These are phyloP conservation scores for Nomada ferruginata DNA, from an alignment of 2,888 invertebrate genomes.

Conservation along the genomic window DNA sequence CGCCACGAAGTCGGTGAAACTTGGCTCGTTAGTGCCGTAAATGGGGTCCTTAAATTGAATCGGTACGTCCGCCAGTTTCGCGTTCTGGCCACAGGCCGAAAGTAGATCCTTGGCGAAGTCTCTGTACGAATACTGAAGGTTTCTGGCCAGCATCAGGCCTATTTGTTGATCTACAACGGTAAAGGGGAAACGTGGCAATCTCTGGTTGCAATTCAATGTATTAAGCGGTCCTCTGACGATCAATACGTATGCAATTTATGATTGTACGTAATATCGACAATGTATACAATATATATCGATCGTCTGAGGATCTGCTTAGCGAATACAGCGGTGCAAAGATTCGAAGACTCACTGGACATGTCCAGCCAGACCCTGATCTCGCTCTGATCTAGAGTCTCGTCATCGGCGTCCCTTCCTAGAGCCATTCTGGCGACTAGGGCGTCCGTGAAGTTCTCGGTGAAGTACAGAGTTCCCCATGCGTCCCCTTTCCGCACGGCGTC, in stretches of 20 bases:
- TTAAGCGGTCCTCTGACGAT: too few relatives aligned
- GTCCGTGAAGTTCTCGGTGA: conserved; percentile 95
- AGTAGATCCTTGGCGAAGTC: conserved; percentile 92
- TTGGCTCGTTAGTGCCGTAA: conserved; percentile 94
- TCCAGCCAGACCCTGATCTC: conserved; percentile 96
- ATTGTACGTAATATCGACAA: too few relatives aligned
- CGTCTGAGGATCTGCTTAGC: neutral
- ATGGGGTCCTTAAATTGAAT: conserved; percentile 95
- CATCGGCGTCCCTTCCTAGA: conserved; percentile 92
- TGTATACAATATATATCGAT: too few relatives aligned
- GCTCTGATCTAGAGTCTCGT: conserved; percentile 94
- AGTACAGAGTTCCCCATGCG: conserved; percentile 95
- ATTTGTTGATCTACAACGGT: conserved; percentile 92
- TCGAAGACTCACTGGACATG: conserved; percentile 91
- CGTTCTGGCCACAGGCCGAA: conserved; percentile 90
- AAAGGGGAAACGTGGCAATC: neutral
- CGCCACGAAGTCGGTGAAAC: conserved; percentile 98
- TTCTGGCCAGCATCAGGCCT: conserved; percentile 93
- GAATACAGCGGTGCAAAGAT: neutral
- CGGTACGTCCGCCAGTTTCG: conserved; percentile 94
- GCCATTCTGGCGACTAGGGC: conserved; percentile 93
- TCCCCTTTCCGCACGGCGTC: conserved; percentile 90
- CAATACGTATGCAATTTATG: too few relatives aligned
- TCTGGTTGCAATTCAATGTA: too few relatives aligned
- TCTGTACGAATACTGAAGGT: conserved; percentile 93